Conservation (phyloP, 2,113 vertebrate genomes). For the Tachycineta bicolor region DNA sequence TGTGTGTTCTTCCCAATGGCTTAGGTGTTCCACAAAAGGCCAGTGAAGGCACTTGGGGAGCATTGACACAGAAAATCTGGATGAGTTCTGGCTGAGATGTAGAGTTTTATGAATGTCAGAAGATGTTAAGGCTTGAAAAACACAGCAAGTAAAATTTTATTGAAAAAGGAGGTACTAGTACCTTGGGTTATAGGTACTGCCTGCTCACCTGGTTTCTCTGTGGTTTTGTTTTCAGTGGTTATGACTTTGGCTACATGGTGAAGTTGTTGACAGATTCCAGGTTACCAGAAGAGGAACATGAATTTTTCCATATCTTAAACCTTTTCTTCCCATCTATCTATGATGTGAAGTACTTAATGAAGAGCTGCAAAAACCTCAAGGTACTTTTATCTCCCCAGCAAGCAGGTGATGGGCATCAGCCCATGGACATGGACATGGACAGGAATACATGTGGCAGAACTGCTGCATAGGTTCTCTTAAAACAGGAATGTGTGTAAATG, state of each 20-base stretch:
- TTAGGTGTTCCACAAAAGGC: not conserved
- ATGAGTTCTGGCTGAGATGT: not conserved
- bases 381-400: conserved; percentile 66
- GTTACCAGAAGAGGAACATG: conserved; percentile 95
- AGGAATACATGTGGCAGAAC: not conserved
- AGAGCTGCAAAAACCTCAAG: conserved; percentile 99
- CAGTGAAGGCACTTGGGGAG: not conserved
- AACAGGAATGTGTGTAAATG: not conserved
- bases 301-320: conserved; percentile 97
- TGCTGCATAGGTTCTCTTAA: not conserved
- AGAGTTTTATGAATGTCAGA: not conserved
- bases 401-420: not conserved
- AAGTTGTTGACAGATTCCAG: conserved; percentile 94
- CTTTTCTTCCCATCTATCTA: conserved; percentile 98
- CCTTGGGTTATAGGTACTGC: not conserved
- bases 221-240: conserved; percentile 81
- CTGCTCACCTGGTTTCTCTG: not conserved
- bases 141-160: not conserved
- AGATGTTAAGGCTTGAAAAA: not conserved
- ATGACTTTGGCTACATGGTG: conserved; percentile 98
- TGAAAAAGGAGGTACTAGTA: not conserved
- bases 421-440: not conserved
- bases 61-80: not conserved
- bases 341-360: conserved; percentile 98
- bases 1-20: not conserved